These are phyloP conservation scores for Lepus europaeus DNA, from an alignment of 2,113 vertebrate genomes.

Conservation along the genomic window DNA sequence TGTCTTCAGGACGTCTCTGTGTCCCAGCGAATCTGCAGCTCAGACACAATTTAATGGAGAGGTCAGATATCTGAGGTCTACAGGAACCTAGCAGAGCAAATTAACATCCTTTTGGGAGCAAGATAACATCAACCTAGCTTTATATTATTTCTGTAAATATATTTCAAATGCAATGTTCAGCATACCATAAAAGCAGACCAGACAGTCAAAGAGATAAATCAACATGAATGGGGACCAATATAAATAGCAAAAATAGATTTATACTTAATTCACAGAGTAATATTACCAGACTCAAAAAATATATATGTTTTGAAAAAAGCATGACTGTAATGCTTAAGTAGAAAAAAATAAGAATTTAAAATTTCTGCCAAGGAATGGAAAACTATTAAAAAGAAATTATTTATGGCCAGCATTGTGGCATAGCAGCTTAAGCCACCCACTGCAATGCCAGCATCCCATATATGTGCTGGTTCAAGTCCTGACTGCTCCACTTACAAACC, in stretches of 20 bases:
- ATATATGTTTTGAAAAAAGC: too few species aligned
- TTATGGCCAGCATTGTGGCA: too few species aligned
- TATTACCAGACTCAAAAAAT: not conserved
- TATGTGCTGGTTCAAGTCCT: too few species aligned
- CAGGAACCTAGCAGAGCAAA: not conserved
- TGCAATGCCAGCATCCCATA: too few species aligned
- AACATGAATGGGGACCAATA: not conserved
- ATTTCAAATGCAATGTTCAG: not conserved
- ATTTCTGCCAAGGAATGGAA: not conserved
- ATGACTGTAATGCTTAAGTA: not conserved
- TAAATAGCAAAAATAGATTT: not conserved
- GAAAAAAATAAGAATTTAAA: not conserved
- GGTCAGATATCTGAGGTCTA: not conserved
- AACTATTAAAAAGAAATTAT: not conserved
- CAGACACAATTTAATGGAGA: not conserved
- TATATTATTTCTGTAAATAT: not conserved
- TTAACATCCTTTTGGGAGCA: not conserved
- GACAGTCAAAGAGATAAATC: not conserved
- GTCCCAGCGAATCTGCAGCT: not conserved
- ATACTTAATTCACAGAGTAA: not conserved
- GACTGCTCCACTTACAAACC: too few species aligned
- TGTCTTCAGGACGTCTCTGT: not conserved
- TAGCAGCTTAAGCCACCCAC: too few species aligned
- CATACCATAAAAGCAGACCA: not conserved
- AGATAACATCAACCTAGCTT: not conserved